Evolutionary conservation across 2,113 vertebrate species (phyloP), one percentile per base, ranked within the genome.

Genomic region (Cettia cetti): DNA sequence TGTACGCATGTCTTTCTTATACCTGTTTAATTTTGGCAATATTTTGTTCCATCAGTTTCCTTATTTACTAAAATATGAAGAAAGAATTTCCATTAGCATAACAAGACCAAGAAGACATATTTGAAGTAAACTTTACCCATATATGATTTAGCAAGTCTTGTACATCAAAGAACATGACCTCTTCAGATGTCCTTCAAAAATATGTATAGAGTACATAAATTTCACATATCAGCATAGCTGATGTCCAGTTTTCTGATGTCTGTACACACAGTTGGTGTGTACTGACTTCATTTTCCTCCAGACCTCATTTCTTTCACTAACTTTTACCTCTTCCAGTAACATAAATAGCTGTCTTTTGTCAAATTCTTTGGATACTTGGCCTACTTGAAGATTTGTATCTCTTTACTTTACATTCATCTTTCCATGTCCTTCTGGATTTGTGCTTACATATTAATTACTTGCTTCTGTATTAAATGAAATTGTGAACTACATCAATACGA

Each of bases 381-480:
- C 33, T 94, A 16, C 56, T 59, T 90, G 75, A 94, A 93, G 37
- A 88, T 92, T 92, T 82, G 9, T 65, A 24, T 94, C 53, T 89
- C 26, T 42, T 94, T 90, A 76, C 26, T 42, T 94, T 90, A 76
- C 40, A 90, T 87, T 82, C 2, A 4, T 93, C 76, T 89, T 72
- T 91, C 71, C 27, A 37, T 68, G 80, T 89, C 78, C 76, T 95
- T 93, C 59, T 81, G 75, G 53, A 30, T 52, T 95, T 95, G 50
- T 27, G 27, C 33, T 95, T 81, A 80, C 72, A 79, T 56, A 30
- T 49, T 7, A 91, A 89, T 82, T 87, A 68, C 28, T 86, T 88
- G 9, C n/a, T 76, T 82, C 40, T 83, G 47, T 94, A 86, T 64
- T 90, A 61, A 37, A 94, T 80, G 81, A 70, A 95, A 95, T 94